These are phyloP conservation scores for Eucriotettix oculatus DNA, from an alignment of 2,888 invertebrate genomes.

Conservation along the genomic window DNA sequence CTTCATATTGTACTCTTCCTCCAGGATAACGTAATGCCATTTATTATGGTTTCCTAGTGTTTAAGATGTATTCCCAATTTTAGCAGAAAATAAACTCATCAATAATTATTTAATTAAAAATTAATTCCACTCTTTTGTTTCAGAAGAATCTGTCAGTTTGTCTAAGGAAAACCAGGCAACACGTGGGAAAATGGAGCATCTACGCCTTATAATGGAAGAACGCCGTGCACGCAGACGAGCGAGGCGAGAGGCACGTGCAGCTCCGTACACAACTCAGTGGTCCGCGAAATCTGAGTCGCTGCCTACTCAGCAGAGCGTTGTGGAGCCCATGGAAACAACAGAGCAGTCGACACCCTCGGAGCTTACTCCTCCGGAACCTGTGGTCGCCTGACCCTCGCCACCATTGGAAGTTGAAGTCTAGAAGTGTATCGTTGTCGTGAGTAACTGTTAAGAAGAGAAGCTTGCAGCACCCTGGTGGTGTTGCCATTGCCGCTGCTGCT, in stretches of 20 bases:
- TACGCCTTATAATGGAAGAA: conserved; percentile 81
- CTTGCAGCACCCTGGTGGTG: no score
- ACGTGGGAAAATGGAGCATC: conserved; percentile 71
- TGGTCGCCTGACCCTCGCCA: conserved; percentile 13
- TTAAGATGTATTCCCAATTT: no score
- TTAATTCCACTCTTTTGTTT: neutral
- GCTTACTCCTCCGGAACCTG: conserved; percentile 15
- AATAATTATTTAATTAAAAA: neutral
- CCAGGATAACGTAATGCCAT: no score
- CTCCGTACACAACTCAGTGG: conserved; percentile 20
- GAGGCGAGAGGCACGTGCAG: conserved; percentile 43
- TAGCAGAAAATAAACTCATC: no score
- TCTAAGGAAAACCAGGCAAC: conserved; percentile 61
- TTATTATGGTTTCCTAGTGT: no score
- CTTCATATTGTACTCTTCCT: no score
- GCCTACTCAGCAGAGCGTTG: conserved; percentile 1
- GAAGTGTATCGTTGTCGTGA: neutral
- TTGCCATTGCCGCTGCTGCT: neutral
- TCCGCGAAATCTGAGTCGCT: conserved; percentile 14
- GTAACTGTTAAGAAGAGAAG: no score
- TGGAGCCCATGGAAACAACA: conserved; percentile 12
- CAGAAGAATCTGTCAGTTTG: conserved; percentile 25
- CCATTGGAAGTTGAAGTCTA: neutral
- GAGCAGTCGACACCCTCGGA: conserved; percentile 8
- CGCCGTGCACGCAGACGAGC: conserved; percentile 48